A percentile compares a stretch with the other conserved stretches of the same genome.
These are phyloP conservation scores for Drosophila parabipectinata DNA, from an alignment of 1,140 invertebrate species.

Conservation along the genomic window DNA sequence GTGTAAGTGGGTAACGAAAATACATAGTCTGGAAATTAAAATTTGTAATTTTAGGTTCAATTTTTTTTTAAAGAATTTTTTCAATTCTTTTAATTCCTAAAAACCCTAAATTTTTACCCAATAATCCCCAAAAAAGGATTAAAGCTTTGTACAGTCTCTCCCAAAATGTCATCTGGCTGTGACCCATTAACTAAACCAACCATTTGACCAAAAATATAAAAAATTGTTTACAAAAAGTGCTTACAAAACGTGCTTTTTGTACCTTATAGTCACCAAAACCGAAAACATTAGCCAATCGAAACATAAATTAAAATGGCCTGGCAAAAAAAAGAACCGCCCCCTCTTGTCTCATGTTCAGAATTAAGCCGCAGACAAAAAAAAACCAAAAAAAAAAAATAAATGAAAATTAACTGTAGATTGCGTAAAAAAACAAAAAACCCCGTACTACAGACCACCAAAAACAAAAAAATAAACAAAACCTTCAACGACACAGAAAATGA, in stretches of 20 bases:
- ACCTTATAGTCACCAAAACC: constrained; percentile 34
- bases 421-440: constrained; percentile 55
- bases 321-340: neutral
- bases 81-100: no score
- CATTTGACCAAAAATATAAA: constrained; percentile 36
- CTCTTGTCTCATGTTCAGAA: constrained; percentile 45
- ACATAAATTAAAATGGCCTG: constrained; percentile 64
- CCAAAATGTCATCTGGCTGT: constrained; percentile 8
- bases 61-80: no score
- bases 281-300: constrained; percentile 59
- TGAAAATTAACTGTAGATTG: constrained; percentile 71
- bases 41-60: no score
- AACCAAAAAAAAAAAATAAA: constrained; percentile 37
- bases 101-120: no score
- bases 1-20: neutral
- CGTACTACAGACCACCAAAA: constrained; percentile 28
- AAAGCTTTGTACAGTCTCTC: neutral
- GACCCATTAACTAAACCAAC: constrained; percentile 20
- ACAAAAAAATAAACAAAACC: constrained; percentile 69
- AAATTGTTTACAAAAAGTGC: constrained; percentile 9
- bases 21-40: neutral
- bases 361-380: constrained; percentile 49
- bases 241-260: constrained; percentile 30
- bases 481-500: constrained; percentile 41
- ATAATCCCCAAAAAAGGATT: neutral